Evolutionary conservation across 2,113 vertebrate species (phyloP).

Genomic region (Entosphenus tridentatus): DNA sequence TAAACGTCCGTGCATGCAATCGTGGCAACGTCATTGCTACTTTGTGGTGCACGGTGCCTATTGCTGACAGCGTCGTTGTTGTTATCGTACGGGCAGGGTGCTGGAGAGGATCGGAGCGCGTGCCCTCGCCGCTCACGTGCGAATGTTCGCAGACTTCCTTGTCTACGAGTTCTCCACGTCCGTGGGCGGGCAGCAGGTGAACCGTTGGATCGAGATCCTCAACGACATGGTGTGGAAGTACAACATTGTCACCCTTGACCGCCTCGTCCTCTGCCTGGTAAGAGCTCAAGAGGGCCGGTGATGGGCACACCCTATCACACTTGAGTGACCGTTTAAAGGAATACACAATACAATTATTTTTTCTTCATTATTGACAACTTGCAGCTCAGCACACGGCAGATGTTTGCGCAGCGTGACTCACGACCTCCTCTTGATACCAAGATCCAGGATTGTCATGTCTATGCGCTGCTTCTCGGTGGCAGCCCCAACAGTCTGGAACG

Average conservation of each 20-base stretch:
- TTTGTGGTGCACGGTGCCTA: not conserved
- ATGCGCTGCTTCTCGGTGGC: no score
- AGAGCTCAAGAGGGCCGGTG: constrained; percentile 13
- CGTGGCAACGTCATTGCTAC: not conserved
- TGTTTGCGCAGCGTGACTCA: no score
- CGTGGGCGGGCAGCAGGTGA: constrained; percentile 84
- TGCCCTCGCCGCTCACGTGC: constrained; percentile 75
- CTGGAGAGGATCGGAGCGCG: constrained; percentile 81
- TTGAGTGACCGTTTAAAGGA: no score
- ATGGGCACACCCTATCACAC: no score
- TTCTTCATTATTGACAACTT: no score
- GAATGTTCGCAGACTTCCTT: constrained; percentile 90
- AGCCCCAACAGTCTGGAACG: no score
- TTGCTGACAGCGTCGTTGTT: not conserved
- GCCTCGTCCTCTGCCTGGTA: constrained; percentile 86
- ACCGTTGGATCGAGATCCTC: constrained; percentile 97
- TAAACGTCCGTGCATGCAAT: not conserved
- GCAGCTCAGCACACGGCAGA: no score
- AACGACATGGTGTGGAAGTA: constrained; percentile 99
- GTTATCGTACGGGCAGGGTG: constrained; percentile 29
- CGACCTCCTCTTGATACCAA: no score
- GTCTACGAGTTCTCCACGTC: constrained; percentile 97
- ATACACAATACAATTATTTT: no score
- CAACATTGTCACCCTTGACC: constrained; percentile 89
- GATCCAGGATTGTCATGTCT: no score